Evolutionary conservation across 2,113 vertebrate species (phyloP).

Genomic region (Octodon degus): DNA sequence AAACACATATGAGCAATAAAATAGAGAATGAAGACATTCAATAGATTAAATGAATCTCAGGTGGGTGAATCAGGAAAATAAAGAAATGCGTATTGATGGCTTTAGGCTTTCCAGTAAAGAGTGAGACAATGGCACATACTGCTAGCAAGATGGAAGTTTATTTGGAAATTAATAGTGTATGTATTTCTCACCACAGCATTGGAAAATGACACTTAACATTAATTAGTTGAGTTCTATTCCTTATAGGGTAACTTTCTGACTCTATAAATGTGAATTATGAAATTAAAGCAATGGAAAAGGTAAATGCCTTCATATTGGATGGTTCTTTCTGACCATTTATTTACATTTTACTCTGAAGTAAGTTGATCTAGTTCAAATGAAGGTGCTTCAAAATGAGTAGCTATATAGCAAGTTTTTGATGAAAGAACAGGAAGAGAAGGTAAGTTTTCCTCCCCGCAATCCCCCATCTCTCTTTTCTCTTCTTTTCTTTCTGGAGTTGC

Average conservation of each 20-base stretch:
- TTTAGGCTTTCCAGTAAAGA: neutral
- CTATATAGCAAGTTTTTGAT: neutral
- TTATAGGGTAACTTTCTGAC: neutral
- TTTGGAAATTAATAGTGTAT: neutral
- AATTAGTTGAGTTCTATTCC: neutral
- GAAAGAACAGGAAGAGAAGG: neutral
- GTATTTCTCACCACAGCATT: neutral
- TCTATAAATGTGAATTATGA: neutral
- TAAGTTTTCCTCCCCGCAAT: neutral
- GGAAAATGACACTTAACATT: neutral
- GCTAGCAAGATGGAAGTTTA: neutral
- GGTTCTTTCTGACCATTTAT: neutral
- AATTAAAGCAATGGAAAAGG: neutral
- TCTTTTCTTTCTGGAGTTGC: neutral
- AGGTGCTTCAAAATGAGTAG: neutral
- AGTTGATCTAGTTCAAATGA: neutral
- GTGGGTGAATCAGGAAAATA: neutral
- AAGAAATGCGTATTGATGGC: neutral
- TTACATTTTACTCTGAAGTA: neutral
- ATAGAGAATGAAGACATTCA: neutral
- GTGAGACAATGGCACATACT: neutral
- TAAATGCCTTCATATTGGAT: neutral
- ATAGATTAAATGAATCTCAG: neutral
- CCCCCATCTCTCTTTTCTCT: neutral
- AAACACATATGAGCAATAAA: neutral